Base-by-base conservation (phyloP, 2,113 vertebrate species). In the Tonatia bakeri region DNA sequence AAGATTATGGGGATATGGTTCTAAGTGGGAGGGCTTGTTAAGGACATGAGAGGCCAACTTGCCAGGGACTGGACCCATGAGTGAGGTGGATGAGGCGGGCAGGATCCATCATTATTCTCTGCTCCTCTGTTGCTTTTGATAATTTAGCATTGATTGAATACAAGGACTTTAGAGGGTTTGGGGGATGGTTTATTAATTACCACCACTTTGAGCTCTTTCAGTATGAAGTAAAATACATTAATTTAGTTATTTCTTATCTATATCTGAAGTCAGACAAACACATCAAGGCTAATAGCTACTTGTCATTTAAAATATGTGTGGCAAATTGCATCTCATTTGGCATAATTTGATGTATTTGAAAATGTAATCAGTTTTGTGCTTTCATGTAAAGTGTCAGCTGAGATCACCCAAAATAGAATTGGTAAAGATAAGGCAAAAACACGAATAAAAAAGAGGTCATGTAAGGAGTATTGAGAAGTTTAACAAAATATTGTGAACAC, bases 291-390 rank as follows among this genome's bases (percentile, higher is more conserved):
- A 82, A 67, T 28, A 76, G 56, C 73, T 52, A 75, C 2, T 59
- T 33, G 22, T 26, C 17, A 83, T 6, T 81, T 73, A 50, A 92
- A 77, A 65, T 82, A 70, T 15, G 0, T 91, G 28, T 38, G 36
- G 14, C 36, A 81, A 73, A 82, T 45, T 50, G 3, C 45, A 40
- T 40, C n/a, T 88, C 4, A 22, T 75, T 69, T 72, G 45, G 33
- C 65, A 93, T 76, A 50, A 56, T 77, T 19, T 69, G 17, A 94
- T 81, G 20, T 52, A 54, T 81, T 69, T 94, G 52, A 80, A 95
- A 85, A 72, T 84, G 14, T 59, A 52, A 40, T 69, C 28, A n/a
- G 4, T 73, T 93, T 90, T 83, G 89, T 75, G 10, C 56, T 93
- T 54, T 65, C 45, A 45, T 28, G 59, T 28, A 20, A 64, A 75